Evolutionary conservation across 2,888 invertebrate genomes (phyloP), one percentile per base, ranked within the genome.

Genomic region (Apoda limacodes): DNA sequence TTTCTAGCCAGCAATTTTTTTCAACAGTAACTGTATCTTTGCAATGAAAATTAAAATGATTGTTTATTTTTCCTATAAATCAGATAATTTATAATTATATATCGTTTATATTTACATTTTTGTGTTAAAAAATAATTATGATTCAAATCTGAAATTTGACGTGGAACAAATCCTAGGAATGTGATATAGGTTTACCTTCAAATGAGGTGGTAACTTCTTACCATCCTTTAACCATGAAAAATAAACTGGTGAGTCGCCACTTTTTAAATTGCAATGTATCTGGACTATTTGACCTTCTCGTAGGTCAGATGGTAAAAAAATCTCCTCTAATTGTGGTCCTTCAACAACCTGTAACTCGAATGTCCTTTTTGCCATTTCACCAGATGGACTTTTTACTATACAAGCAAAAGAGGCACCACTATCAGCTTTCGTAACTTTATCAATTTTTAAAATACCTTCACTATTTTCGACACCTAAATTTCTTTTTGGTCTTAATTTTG

Each of bases 231-330:
- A 71, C 88, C 88, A 88, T 5, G 85, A 83, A 48, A 87, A 88
- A 63, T 86, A 86, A 28, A 88, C 86, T 3, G 88, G 88, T 40
- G 87, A 85, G 59, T 88, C 88, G 9, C 88, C 88, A 32, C 86
- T 83, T 45, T 88, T 90, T 32, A 92, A 83, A 46, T 88, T 89
- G 60, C 92, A 92, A 35, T 93, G 89, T 43, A 93, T 90, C 63
- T 93, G 89, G 34, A 92, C 90, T 46, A 93, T 83, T 58, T 93
- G 89, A 25, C 92, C 90, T 76, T 94, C 89, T 68, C 90, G 90
- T 10, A 92, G 80, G 60, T 89, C 90, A 35, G 87, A 82, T 0
- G 92, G 90, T 52, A 95, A 87, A 27, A 85, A 76, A 60, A 95
- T 92, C 15, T 93, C 89, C 61, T 93, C 92, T 52, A 93, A 83